Percentiles rank a stretch among this genome's conserved stretches.
Evolutionary conservation across 2,113 vertebrate genomes (phyloP).

Genomic region (Alligator sinensis): DNA sequence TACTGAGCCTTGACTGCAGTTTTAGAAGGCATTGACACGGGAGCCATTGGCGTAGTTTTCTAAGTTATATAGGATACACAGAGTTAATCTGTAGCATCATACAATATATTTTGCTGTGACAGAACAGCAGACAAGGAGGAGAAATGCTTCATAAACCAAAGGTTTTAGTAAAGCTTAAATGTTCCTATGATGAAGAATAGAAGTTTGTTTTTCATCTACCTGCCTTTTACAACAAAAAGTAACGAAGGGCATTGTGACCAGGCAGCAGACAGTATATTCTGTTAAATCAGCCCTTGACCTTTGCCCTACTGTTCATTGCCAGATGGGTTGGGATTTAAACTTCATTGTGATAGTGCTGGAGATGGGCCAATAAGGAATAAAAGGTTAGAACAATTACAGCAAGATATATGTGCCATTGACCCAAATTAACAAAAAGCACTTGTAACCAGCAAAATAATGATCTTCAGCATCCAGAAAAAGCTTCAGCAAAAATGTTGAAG

Average conservation of each 20-base stretch:
- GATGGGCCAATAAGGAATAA: conserved; percentile 18
- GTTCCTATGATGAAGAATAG: not conserved
- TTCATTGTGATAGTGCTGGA: not conserved
- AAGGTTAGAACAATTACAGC: not conserved
- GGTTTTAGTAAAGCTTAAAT: not conserved
- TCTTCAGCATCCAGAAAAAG: not conserved
- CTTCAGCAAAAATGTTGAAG: not conserved
- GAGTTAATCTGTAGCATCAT: not conserved
- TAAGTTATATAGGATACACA: conserved; percentile 4
- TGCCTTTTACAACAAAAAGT: conserved; percentile 29
- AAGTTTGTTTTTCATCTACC: not conserved
- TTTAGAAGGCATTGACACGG: conserved; percentile 6
- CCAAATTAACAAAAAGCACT: not conserved
- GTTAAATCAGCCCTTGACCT: conserved; percentile 48
- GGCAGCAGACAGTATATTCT: not conserved
- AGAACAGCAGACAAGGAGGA: conserved; percentile 22
- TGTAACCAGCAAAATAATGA: not conserved
- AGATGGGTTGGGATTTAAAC: conserved; percentile 59
- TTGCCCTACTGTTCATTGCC: conserved; percentile 5
- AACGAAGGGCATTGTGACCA: not conserved
- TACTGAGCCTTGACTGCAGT: not conserved
- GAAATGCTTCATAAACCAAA: not conserved
- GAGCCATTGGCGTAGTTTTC: not conserved
- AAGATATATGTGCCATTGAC: not conserved
- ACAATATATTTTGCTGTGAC: not conserved